Percentiles rank a stretch among this genome's conserved stretches.
These are phyloP conservation scores for Rhynchonycteris naso DNA, from an alignment of 2,797 vertebrate genomes.

Conservation along the genomic window DNA sequence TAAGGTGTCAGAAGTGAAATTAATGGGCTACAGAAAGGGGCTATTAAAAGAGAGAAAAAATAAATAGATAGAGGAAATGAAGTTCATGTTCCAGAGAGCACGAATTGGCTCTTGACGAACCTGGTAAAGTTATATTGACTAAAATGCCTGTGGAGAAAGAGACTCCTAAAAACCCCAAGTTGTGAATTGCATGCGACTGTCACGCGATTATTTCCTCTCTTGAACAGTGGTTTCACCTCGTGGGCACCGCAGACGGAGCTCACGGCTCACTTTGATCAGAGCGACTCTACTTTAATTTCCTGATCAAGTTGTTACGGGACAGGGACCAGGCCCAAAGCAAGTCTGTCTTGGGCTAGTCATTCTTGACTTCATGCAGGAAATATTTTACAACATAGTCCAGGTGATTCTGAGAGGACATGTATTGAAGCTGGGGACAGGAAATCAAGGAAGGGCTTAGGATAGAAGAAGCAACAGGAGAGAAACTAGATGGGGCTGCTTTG, in stretches of 20 bases:
- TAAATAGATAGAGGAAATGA: constrained; percentile 9
- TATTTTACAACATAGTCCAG: too few species aligned
- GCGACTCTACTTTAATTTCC: not conserved
- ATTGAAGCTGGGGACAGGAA: too few species aligned
- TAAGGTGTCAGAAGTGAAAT: constrained; percentile 73
- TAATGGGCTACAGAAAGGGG: constrained; percentile 63
- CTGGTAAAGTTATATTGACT: not conserved
- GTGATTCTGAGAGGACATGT: too few species aligned
- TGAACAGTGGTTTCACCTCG: not conserved
- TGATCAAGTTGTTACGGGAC: not conserved
- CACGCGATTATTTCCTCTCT: not conserved
- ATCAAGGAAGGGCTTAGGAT: too few species aligned
- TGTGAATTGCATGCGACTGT: not conserved
- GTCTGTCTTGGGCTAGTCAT: too few species aligned
- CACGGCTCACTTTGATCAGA: not conserved
- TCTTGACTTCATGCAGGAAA: too few species aligned
- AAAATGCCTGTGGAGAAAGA: not conserved
- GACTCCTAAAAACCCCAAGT: not conserved
- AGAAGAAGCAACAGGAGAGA: too few species aligned
- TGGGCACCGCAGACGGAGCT: not conserved
- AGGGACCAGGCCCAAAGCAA: too few species aligned
- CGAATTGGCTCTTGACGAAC: not conserved
- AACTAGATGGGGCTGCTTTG: too few species aligned
- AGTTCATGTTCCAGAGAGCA: constrained; percentile 19
- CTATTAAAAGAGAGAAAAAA: constrained; percentile 22